Base-by-base conservation (phyloP, 2,797 vertebrate species). In the Tinamus major region DNA sequence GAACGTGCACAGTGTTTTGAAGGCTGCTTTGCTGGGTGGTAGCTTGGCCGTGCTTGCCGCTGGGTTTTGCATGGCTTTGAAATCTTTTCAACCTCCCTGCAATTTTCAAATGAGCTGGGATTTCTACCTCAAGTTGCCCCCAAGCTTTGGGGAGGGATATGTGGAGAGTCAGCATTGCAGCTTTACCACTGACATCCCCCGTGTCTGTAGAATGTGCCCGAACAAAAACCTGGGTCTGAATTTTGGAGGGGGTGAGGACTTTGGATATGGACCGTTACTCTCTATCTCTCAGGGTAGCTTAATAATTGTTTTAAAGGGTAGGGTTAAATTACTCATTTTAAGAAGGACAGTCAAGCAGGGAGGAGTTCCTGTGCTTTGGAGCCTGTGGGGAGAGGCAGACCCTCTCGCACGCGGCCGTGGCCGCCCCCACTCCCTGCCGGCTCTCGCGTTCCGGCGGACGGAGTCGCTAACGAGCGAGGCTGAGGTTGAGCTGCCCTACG, bases 61-160 rank as follows among this genome's bases (percentile, higher is more conserved):
- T 85, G 83, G 33, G 33, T 93, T 93, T 86, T 95, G 64, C 80
- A 71, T 82, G 62, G 41, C 76, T 95, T 95, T 95, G 92, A 93
- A 95, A 80, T 91, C 64, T 87, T 71, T 51, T 42, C 74, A 85
- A 82, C 51, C 67, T 95, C 46, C 41, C 78, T 79, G 64, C 58
- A 75, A 68, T 95, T 94, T 96, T 90, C 92, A 92, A 71, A 92
- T 85, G 78, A 85, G 78, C 62, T 78, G 72, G 10, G 6, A 39
- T 88, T 76, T 88, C 91, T 92, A 37, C 55, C 63, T 78, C 65
- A 59, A 69, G 37, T 90, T 95, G 58, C 87, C 80, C 59, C 37
- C 51, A 46, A n/a, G 87, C 61, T 87, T 82, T 90, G 37, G 17
- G n/a, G 49, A 77, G 59, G 24, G 61, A 29, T 85, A 41, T 74